A percentile compares a stretch with the other conserved stretches of the same genome.
Evolutionary conservation across 1,140 invertebrate genomes (phyloP).

Genomic region (Drosophila sproati): DNA sequence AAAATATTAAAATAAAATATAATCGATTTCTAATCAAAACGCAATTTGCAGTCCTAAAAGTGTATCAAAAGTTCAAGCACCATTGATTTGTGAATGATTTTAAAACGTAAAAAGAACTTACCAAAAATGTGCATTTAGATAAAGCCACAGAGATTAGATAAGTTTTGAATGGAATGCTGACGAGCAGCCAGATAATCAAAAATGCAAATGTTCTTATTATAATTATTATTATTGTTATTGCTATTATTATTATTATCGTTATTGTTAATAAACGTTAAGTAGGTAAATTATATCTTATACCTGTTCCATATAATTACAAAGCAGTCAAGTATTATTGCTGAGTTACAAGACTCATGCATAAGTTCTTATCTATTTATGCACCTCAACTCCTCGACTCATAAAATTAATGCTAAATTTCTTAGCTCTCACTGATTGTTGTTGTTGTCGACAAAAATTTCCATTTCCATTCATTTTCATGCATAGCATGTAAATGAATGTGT

Average conservation of each 20-base stretch:
- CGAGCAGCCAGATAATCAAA: neutral
- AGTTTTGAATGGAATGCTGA: no score
- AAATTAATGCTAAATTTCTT: constrained; percentile 5
- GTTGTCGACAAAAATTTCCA: constrained; percentile 37
- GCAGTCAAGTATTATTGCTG: neutral
- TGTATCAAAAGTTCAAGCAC: no score
- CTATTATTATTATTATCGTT: no score
- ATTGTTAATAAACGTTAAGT: no score
- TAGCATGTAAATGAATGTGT: constrained; percentile 28
- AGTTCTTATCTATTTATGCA: neutral
- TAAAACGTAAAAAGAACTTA: neutral
- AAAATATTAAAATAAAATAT: no score
- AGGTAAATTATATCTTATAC: no score
- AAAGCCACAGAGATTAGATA: constrained; percentile 8
- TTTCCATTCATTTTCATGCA: constrained; percentile 44
- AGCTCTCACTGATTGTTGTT: constrained; percentile 26
- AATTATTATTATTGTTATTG: no score
- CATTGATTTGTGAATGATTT: constrained; percentile 10
- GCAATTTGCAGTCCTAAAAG: no score
- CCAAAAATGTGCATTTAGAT: neutral
- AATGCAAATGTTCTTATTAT: neutral
- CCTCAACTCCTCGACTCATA: neutral
- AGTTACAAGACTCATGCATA: neutral
- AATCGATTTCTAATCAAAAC: no score
- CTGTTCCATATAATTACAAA: neutral